Evolutionary conservation across 2,113 vertebrate species (phyloP), one percentile per base, ranked within the genome.

Genomic region (Meles meles): DNA sequence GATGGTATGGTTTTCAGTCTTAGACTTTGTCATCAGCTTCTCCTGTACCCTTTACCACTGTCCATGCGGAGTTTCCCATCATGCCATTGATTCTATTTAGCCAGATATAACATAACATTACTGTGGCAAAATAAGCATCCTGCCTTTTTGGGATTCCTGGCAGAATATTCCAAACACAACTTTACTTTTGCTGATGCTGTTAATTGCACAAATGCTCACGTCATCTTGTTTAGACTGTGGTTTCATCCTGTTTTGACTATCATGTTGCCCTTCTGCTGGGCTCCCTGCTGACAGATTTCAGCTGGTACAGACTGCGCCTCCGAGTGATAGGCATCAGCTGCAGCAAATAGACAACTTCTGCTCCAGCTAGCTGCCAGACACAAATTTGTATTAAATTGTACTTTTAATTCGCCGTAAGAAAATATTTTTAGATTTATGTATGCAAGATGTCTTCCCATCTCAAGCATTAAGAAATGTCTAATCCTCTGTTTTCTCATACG

Each of bases 201-300:
- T 97, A 97, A 97, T 97, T 96, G 96, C 95, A 97, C 97, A 98
- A 98, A 98, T 97, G 97, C 95, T 97, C 95, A 71, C 98, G 96
- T 97, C 97, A 97, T 97, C 90, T 95, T 98, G 97, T 98, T 98
- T 98, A 98, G 97, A 96, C 97, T 98, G 77, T 86, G 97, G 95
- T 74, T 94, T 93, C 93, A 88, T 98, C 97, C 95, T 98, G 98
- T 98, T 98, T 98, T 98, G 98, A 98, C 98, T 98, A 96, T 97
- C 97, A 95, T 74, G 71, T 86, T 98, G 97, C 97, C 97, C 97
- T 97, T 94, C 52, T 91, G 94, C 87, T 96, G 96, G 83, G 88
- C 96, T 96, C 94, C 47, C 88, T 97, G 96, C 94, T 96, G 97
- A 98, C 97, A 98, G 97, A 82, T 85, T 97, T 98, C 97, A 98